phyloP scores from a whole-genome alignment of 2,113 vertebrate species.

The Azemiops feae region DNA sequence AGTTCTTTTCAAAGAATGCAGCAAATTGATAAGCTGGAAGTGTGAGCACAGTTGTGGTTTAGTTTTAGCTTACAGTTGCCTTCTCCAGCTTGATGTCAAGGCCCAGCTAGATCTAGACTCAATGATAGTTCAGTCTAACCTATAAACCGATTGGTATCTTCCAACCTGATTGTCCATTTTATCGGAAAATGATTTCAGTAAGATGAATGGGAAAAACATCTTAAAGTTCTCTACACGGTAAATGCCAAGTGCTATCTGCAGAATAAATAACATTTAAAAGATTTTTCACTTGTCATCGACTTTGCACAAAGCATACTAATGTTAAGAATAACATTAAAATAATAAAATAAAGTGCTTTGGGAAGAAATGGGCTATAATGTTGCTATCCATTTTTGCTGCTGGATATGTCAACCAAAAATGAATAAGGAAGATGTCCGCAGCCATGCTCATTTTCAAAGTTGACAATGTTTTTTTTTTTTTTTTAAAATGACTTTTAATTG shows the following conservation, averaged over 20 bases:
- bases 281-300: not conserved
- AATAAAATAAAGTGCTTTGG: not conserved
- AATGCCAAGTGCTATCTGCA: not conserved
- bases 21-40: not conserved
- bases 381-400: not conserved
- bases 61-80: not conserved
- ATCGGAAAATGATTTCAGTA: not conserved
- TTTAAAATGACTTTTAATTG: constrained; percentile 12
- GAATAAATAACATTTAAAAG: constrained; percentile 4
- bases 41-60: not conserved
- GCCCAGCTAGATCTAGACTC: not conserved
- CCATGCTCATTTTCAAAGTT: too few relatives aligned
- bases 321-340: not conserved
- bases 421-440: too few relatives aligned
- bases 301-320: not conserved
- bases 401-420: not conserved
- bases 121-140: not conserved
- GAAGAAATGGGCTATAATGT: constrained; percentile 21
- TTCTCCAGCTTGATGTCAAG: not conserved
- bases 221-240: not conserved
- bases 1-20: not conserved
- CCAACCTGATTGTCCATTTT: not conserved
- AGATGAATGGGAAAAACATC: not conserved
- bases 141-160: not conserved
- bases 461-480: not conserved